Base-by-base conservation (phyloP, 92 coral and sea anemone genomes). In the Umimayanthus kanabou region DNA sequence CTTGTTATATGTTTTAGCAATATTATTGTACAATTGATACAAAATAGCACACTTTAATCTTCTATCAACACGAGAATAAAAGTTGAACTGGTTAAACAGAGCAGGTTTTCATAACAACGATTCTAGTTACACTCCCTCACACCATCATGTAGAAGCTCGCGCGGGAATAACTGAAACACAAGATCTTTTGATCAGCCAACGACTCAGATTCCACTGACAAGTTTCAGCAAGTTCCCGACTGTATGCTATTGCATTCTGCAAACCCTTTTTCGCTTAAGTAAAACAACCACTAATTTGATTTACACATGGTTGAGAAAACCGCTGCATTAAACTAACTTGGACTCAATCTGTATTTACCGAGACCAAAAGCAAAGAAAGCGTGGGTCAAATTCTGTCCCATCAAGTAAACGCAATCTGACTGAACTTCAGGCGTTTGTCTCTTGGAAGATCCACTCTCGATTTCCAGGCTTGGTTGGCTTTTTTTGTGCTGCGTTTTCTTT, bases 401-500 rank as follows among this genome's bases (percentile, higher is more conserved):
- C 10, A 37, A 65, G 7, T 49, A 50, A 9, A 13, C 9, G 22
- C 20, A 55, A 22, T 65, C 57, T 39, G 85, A 50, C 37, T 71
- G 79, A 25, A 78, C 10, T 82, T 28, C 30, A 45, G 25, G 3
- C 25, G 76, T 15, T 39, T 16, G 75, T 81, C 33, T 40, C 76
- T 40, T 40, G 15, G 85, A 66, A 37, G 50, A 23, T 15, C 6
- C 74, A 39, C 28, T 15, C 86, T 82, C 45, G 13, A 43, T 69
- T 83, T 83, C 29, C 37, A 55, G 37, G 30, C 65, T 50, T 71
- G 77, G 23, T 83, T 71, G 79, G 28, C 74, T 66, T 83, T 81
- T 84, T 29, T 79, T 80, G 9, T 71, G 81, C 64, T 85, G 89
- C 33, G 88, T 86, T 85, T 94, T 91, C 87, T 96, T 96, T 81